Base-by-base conservation (phyloP, 2,797 vertebrate species). In the Percopsis omiscomaycus region DNA sequence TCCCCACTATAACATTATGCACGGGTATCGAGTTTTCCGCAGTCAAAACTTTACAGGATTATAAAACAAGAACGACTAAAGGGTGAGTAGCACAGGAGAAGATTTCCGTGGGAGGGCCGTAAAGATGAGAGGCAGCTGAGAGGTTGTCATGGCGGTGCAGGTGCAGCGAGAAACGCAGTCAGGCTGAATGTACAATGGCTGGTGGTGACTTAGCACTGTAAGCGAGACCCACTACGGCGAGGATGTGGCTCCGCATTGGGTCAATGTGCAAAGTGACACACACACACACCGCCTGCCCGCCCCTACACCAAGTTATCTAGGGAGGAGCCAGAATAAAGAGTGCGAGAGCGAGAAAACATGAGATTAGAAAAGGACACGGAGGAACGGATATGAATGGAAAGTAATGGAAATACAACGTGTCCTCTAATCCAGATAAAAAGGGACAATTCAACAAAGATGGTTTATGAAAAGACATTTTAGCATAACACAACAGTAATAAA, bases 51-150 rank as follows among this genome's bases (percentile, higher is more conserved):
- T 57, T 60, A 56, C 64, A 74, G 47, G 32, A 69, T 58, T 59
- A 13, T 67, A 70, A 78, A 77, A 70, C 56, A 77, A 69, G 3
- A 30, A 47, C 30, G 52, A 29, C 65, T 61, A 55, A 37, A 15
- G 54, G 56, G 57, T 61, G 58, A 49, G 68, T 54, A 58, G 59
- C 67, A 73, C 54, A 64, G 54, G 49, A 66, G 45, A 64, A 48
- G 67, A 75, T 73, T 59, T 68, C n/a, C 49, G 75, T 74, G 74
- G 77, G 74, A 66, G 69, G 64, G 59, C 6, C 46, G 50, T 56
- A 75, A 83, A 84, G 65, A 61, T 10, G 49, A 55, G 30, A 70
- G 50, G 51, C 10, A 51, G 64, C 71, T n/a, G 71, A 74, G 67
- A 75, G 58, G 75, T 64, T 51, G 72, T 67, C 48, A 74, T 73